Percentiles rank a stretch among this genome's conserved stretches.
These are phyloP conservation scores for Palloptera scutellata DNA, from an alignment of 2,888 invertebrate genomes.

Conservation along the genomic window DNA sequence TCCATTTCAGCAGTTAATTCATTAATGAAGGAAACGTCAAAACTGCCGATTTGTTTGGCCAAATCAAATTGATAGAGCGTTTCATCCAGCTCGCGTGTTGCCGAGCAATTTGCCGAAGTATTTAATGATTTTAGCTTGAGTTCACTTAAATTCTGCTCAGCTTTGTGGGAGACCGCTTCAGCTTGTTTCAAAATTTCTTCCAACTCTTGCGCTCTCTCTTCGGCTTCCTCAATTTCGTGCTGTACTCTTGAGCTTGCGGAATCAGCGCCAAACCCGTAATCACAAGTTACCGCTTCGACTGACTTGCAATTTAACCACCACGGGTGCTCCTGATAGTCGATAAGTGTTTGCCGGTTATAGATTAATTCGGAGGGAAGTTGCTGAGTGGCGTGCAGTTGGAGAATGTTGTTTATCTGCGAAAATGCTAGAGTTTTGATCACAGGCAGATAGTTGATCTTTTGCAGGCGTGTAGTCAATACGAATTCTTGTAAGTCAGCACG, in stretches of 20 bases:
- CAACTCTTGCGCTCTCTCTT: constrained; percentile 27
- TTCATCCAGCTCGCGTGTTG: constrained; percentile 43
- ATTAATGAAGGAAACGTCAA: constrained; percentile 30
- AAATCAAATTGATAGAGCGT: constrained; percentile 47
- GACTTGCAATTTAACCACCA: constrained; percentile 54
- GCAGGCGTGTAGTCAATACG: constrained; percentile 26
- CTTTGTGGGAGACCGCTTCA: constrained; percentile 39
- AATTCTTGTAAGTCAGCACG: constrained; percentile 33
- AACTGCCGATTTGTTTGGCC: constrained; percentile 42
- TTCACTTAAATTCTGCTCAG: constrained; percentile 37
- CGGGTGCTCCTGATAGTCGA: constrained; percentile 45
- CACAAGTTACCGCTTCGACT: constrained; percentile 43
- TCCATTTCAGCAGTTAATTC: constrained; percentile 27
- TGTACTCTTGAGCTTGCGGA: not conserved
- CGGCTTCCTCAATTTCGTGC: not conserved
- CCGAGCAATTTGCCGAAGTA: constrained; percentile 24
- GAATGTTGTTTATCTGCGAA: constrained; percentile 40
- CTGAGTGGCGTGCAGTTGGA: constrained; percentile 29
- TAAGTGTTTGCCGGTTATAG: constrained; percentile 49
- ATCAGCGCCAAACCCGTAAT: constrained; percentile 31
- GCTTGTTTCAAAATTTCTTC: constrained; percentile 42
- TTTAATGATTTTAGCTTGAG: constrained; percentile 5
- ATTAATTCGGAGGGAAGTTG: constrained; percentile 49
- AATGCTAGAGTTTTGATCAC: constrained; percentile 52
- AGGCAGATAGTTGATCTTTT: constrained; percentile 48